phyloP scores from a whole-genome alignment of 2,888 invertebrate genomes.

The Leptinotarsa tumamoca region DNA sequence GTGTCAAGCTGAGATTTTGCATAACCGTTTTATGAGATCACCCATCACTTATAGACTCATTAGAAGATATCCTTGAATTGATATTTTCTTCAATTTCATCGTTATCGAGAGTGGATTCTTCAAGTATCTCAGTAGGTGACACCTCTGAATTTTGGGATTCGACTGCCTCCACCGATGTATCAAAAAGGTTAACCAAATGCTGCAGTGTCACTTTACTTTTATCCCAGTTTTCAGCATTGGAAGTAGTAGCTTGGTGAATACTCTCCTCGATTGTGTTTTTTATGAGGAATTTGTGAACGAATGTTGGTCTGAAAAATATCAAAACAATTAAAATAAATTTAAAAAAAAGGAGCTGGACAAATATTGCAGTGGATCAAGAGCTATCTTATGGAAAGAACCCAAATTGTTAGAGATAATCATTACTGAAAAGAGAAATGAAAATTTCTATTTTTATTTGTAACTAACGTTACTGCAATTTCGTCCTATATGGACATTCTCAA shows the following conservation, averaged over 20 bases:
- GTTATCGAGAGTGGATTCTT: background rate
- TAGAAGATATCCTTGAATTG: background rate
- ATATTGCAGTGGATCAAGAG: too few relatives aligned
- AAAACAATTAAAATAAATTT: background rate
- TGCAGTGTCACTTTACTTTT: conserved; percentile 65
- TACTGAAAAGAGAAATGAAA: too few relatives aligned
- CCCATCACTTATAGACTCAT: background rate
- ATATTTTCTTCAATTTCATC: conserved; percentile 4
- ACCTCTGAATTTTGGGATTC: background rate
- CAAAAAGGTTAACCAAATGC: conserved; percentile 64
- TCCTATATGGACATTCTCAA: too few relatives aligned
- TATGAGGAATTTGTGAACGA: conserved; percentile 79
- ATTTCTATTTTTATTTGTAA: too few relatives aligned
- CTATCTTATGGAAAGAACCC: too few relatives aligned
- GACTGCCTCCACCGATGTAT: background rate
- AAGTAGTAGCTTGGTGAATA: conserved; percentile 69
- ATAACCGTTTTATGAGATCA: background rate
- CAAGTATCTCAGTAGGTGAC: background rate
- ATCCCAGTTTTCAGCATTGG: conserved; percentile 65
- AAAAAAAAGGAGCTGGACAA: too few relatives aligned
- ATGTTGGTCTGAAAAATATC: conserved; percentile 69
- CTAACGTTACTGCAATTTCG: too few relatives aligned
- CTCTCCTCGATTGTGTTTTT: conserved; percentile 78
- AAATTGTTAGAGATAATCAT: too few relatives aligned
- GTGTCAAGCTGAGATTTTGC: background rate